phyloP scores from a whole-genome alignment of 2,888 invertebrate species.

The Cheilosia pagana region DNA sequence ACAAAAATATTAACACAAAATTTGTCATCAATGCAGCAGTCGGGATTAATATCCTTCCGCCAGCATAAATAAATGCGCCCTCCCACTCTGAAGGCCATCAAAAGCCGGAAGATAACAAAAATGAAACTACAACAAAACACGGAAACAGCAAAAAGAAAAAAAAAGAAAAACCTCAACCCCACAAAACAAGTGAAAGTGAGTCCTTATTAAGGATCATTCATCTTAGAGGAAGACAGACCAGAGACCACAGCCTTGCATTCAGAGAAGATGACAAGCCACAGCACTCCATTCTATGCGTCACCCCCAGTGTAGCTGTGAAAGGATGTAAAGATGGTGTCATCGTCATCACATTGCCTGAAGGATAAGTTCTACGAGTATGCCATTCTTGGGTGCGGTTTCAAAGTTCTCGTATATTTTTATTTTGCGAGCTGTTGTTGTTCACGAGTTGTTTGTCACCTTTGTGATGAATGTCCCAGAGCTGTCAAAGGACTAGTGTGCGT shows the following conservation, averaged over 20 bases:
- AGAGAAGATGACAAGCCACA: slow-evolving; percentile 23
- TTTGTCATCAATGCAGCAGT: not conserved
- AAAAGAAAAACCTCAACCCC: not conserved
- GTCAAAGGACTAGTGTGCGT: slow-evolving; percentile 41
- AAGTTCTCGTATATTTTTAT: not conserved
- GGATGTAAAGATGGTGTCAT: slow-evolving; percentile 41
- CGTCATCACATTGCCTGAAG: slow-evolving; percentile 31
- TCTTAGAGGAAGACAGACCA: slow-evolving; percentile 21
- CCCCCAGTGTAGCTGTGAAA: not conserved
- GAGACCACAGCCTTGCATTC: slow-evolving; percentile 18
- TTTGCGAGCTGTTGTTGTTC: not conserved
- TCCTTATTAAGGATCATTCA: slow-evolving; percentile 60
- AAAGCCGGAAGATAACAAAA: slow-evolving; percentile 3
- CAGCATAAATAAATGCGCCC: not conserved
- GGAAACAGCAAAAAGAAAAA: slow-evolving; percentile 13
- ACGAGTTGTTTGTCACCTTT: slow-evolving; percentile 43
- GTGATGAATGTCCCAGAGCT: slow-evolving; percentile 46
- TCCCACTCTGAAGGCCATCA: not conserved
- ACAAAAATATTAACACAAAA: not conserved
- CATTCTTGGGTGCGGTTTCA: slow-evolving; percentile 34
- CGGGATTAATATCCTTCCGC: not conserved
- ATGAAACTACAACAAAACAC: not conserved
- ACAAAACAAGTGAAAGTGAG: slow-evolving; percentile 31
- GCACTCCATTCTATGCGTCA: slow-evolving; percentile 19
- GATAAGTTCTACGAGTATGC: slow-evolving; percentile 12